Evolutionary conservation across 2,113 vertebrate species (phyloP).

Genomic region (Pardalotus punctatus): DNA sequence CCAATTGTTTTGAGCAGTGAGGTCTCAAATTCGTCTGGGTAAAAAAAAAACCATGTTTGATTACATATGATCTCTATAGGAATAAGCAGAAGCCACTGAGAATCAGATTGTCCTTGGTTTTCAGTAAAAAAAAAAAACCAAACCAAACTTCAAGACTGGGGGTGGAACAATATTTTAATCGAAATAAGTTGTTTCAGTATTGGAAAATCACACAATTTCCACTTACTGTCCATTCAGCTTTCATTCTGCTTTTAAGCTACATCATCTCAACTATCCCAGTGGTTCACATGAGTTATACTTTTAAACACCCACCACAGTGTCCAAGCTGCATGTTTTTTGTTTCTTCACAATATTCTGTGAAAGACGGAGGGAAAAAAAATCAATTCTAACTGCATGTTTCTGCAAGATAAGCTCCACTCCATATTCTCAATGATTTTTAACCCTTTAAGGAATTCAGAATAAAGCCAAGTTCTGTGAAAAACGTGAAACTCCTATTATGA

Average conservation of each 20-base stretch:
- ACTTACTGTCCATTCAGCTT: background rate
- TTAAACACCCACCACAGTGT: background rate
- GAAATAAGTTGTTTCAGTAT: background rate
- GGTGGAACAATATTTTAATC: background rate
- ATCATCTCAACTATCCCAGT: background rate
- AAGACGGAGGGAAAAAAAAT: background rate
- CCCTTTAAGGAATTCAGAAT: background rate
- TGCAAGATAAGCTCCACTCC: background rate
- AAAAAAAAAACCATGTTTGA: background rate
- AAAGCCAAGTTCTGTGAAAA: background rate
- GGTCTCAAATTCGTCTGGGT: background rate
- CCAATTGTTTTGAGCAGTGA: background rate
- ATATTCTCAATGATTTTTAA: background rate
- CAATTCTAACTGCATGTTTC: constrained; percentile 4
- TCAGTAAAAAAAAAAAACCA: background rate
- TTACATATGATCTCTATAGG: background rate
- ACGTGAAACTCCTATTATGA: background rate
- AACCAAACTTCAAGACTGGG: background rate
- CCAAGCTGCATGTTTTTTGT: background rate
- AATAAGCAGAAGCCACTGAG: background rate
- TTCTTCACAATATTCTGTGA: background rate
- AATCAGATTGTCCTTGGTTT: background rate
- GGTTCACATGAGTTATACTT: background rate
- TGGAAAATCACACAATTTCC: background rate
- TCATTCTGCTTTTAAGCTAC: background rate